Percentiles rank a stretch among this genome's conserved stretches.
These are phyloP conservation scores for Octodonta nipae DNA, from an alignment of 2,888 invertebrate species.

Conservation along the genomic window DNA sequence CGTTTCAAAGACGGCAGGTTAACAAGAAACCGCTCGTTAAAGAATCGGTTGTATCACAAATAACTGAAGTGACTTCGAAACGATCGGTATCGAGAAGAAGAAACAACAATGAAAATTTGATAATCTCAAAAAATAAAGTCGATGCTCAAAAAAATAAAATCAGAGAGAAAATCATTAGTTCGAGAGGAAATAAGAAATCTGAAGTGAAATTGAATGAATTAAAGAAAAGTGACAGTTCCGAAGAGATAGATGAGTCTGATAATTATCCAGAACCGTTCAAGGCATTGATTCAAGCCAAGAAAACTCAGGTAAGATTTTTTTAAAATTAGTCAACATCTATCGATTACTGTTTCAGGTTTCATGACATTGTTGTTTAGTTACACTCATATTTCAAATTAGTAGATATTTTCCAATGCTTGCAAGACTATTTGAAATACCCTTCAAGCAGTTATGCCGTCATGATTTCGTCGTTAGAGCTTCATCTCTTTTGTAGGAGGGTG, in stretches of 20 bases:
- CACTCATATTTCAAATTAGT: too few relatives aligned
- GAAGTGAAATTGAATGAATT: slow-evolving; percentile 18
- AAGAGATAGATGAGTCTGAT: slow-evolving; percentile 45
- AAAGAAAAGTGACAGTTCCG: slow-evolving; percentile 30
- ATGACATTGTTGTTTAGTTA: neutral
- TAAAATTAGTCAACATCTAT: too few relatives aligned
- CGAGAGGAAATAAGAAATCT: slow-evolving; percentile 21
- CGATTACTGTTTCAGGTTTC: too few relatives aligned
- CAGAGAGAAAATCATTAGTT: slow-evolving; percentile 7
- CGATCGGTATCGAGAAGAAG: slow-evolving; percentile 23
- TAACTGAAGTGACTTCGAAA: slow-evolving; percentile 29
- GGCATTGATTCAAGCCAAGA: slow-evolving; percentile 48
- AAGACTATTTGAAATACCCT: too few relatives aligned
- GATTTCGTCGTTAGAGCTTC: too few relatives aligned
- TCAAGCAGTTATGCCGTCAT: too few relatives aligned
- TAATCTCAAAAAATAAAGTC: neutral
- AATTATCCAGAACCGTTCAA: slow-evolving; percentile 55
- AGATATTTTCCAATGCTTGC: too few relatives aligned
- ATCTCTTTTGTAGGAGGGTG: too few relatives aligned
- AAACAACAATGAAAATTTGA: slow-evolving; percentile 5
- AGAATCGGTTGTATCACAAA: slow-evolving; percentile 29
- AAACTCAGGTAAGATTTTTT: slow-evolving; percentile 25
- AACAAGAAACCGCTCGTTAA: slow-evolving; percentile 17
- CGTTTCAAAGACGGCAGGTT: slow-evolving; percentile 11
- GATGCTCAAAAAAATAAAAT: slow-evolving; percentile 1